Evolutionary conservation across 1,140 invertebrate genomes (phyloP), one percentile per base, ranked within the genome.

Genomic region (Cepaea nemoralis): DNA sequence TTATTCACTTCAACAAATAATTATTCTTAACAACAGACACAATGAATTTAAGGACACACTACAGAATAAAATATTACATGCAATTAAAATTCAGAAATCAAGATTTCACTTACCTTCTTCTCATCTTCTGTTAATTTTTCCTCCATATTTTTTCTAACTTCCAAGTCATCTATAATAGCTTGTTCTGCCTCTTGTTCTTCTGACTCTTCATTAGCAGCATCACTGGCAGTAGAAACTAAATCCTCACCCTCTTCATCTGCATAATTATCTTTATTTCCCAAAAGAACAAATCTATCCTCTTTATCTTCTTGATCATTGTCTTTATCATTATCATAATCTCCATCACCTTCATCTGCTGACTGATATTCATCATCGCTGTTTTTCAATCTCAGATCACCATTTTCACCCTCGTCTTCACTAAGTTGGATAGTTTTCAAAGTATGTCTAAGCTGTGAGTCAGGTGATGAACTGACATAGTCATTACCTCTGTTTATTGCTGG

Each of bases 41-140:
- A n/a, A n/a, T n/a, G n/a, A n/a, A n/a, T n/a, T n/a, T n/a, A n/a
- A n/a, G n/a, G n/a, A n/a, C n/a, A n/a, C n/a, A n/a, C n/a, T n/a
- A n/a, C n/a, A n/a, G n/a, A n/a, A n/a, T n/a, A n/a, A n/a, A n/a
- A n/a, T 22, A 74, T 63, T 1, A 37, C 31, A 42, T 50, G 50
- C 50, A 50, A 12, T 31, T 22, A 10, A 76, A 24, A 76, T 22
- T 33, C 19, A 55, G 22, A 31, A 45, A 40, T 67, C n/a, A n/a
- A n/a, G n/a, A n/a, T 70, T 69, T 77, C 37, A 80, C 33, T 82
- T 67, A 88, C 87, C 81, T 83, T 66, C 71, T 84, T 85, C 73
- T 88, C 85, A 81, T 86, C 86, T 69, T 86, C 86, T 74, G 86
- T 83, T 27, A 87, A 77, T 8, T 74, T 37, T 39, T 86, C 83